These are phyloP conservation scores for Perithous albicinctus DNA, from an alignment of 2,888 invertebrate genomes.

Conservation along the genomic window DNA sequence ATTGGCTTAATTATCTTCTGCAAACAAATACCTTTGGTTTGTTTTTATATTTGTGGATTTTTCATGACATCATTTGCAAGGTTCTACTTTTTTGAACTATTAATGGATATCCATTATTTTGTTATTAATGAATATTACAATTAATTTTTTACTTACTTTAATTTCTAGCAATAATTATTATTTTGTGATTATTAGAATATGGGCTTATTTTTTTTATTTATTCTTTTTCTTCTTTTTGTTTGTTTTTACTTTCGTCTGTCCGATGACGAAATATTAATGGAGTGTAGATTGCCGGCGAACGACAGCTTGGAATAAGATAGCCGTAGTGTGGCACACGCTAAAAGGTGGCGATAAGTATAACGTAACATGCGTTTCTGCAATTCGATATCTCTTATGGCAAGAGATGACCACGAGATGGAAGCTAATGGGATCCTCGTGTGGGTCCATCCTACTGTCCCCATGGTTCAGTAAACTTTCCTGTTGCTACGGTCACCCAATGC, in stretches of 20 bases:
- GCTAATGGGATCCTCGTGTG: conserved; percentile 73
- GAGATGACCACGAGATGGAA: conserved; percentile 59
- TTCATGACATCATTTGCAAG: neutral
- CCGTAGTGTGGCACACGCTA: conserved; percentile 2
- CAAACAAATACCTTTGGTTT: neutral
- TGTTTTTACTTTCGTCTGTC: neutral
- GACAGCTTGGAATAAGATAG: conserved; percentile 47
- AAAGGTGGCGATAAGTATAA: conserved; percentile 57
- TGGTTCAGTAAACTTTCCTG: neutral
- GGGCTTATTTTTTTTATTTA: neutral
- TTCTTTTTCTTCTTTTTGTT: neutral
- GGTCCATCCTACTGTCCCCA: neutral
- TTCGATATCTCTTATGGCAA: conserved; percentile 69
- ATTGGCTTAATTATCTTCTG: neutral
- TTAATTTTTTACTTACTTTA: neutral
- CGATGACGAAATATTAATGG: conserved; percentile 20
- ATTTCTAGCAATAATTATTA: neutral
- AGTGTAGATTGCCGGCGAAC: neutral
- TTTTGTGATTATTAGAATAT: too few species aligned
- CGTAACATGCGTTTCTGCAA: conserved; percentile 69
- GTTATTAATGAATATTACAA: neutral
- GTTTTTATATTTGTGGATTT: neutral
- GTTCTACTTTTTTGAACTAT: neutral
- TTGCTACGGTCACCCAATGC: neutral
- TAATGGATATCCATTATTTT: neutral